Conservation (phyloP, 2,888 invertebrate species). For the Dynastes hyllus region DNA sequence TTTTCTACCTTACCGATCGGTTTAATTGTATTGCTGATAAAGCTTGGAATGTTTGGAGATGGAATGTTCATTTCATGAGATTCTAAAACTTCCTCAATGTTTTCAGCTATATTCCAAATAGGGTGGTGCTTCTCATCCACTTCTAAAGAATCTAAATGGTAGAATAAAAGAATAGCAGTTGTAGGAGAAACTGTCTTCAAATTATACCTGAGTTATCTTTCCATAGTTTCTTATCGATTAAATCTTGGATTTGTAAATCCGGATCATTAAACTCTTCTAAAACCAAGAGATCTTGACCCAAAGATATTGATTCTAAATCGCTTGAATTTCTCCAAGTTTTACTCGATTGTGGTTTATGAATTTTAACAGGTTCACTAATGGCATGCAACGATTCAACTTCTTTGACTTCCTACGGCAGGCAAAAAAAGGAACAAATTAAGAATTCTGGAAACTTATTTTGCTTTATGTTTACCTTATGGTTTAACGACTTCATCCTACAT, state of each 20-base stretch:
- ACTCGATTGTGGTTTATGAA: conserved; percentile 68
- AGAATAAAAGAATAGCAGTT: too few relatives aligned
- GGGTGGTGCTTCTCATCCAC: conserved; percentile 54
- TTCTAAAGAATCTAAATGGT: conserved; percentile 53
- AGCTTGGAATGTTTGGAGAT: conserved; percentile 53
- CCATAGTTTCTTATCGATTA: conserved; percentile 60
- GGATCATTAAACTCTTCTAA: conserved; percentile 71
- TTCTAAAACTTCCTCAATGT: conserved; percentile 25
- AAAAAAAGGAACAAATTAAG: neutral
- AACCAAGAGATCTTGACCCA: conserved; percentile 76
- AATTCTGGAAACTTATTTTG: neutral
- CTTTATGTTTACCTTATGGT: neutral
- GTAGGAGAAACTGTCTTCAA: conserved; percentile 19
- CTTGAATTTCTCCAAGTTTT: conserved; percentile 77
- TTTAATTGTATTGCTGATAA: conserved; percentile 57
- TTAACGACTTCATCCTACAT: conserved; percentile 11
- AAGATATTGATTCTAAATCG: conserved; percentile 76
- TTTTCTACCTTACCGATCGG: conserved; percentile 53
- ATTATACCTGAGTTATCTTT: conserved; percentile 56
- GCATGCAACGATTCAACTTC: conserved; percentile 22
- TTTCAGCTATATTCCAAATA: conserved; percentile 51
- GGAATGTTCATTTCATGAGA: conserved; percentile 42
- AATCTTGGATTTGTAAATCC: conserved; percentile 58
- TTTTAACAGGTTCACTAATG: conserved; percentile 70
- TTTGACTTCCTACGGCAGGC: neutral